Evolutionary conservation across 2,888 invertebrate genomes (phyloP).

Genomic region (Callyntrura sp.): DNA sequence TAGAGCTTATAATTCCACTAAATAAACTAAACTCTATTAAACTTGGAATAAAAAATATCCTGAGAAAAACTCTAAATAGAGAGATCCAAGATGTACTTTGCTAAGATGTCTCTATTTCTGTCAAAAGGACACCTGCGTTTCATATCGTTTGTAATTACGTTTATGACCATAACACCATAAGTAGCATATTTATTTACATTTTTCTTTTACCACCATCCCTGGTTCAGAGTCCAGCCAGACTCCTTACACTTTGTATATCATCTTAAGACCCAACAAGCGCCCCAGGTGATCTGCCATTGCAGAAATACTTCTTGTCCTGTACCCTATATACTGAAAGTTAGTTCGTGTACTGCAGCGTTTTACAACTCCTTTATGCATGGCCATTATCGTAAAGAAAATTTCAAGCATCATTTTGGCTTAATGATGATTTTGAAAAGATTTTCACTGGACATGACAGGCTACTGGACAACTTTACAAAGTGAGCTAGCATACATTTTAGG

Average conservation of each 20-base stretch:
- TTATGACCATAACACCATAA: conserved; percentile 36
- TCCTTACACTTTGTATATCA: background rate
- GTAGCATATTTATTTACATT: conserved; percentile 54
- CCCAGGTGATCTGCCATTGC: conserved; percentile 30
- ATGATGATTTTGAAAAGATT: background rate
- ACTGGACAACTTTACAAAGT: conserved; percentile 40
- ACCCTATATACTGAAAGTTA: background rate
- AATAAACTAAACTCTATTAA: background rate
- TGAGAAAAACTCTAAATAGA: background rate
- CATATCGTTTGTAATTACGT: conserved; percentile 1
- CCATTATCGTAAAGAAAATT: background rate
- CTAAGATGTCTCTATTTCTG: conserved; percentile 21
- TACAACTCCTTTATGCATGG: background rate
- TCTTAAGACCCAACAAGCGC: conserved; percentile 20
- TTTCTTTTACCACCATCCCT: background rate
- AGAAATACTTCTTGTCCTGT: background rate
- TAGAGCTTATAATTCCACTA: conserved; percentile 3
- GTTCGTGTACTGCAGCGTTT: conserved; percentile 24
- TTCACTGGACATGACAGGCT: conserved; percentile 40
- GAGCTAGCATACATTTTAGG: no score
- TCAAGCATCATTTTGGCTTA: conserved; percentile 13
- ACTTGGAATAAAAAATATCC: background rate
- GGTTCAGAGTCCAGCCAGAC: background rate
- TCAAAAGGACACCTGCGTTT: conserved; percentile 18
- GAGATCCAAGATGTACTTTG: background rate